Percentiles rank a stretch among this genome's conserved stretches.
These are phyloP conservation scores for Phytoseiulus persimilis DNA, from an alignment of 2,888 invertebrate genomes.

Conservation along the genomic window DNA sequence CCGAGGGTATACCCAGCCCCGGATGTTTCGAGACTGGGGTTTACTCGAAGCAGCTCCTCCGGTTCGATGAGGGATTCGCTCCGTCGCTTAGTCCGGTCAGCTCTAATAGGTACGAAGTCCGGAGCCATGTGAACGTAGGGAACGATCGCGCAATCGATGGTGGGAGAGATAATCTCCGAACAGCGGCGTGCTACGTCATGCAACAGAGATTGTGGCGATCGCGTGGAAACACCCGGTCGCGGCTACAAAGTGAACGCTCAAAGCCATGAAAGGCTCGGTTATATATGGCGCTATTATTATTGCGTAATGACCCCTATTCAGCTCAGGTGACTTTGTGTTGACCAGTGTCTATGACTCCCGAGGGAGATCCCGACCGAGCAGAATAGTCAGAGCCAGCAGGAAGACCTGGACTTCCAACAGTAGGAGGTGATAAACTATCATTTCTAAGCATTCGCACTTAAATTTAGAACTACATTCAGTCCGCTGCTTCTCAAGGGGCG, in stretches of 20 bases:
- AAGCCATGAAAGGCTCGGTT: neutral
- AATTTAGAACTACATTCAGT: neutral
- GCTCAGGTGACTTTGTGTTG: neutral
- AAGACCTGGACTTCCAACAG: neutral
- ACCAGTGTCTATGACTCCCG: neutral
- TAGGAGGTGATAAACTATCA: neutral
- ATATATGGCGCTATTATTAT: neutral
- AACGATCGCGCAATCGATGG: neutral
- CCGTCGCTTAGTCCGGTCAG: neutral
- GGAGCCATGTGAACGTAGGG: neutral
- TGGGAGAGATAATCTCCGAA: neutral
- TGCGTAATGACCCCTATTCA: neutral
- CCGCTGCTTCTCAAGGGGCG: neutral
- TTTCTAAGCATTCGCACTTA: neutral
- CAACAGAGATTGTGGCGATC: neutral
- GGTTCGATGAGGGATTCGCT: too few species aligned
- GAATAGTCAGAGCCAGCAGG: neutral
- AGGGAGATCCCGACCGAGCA: neutral
- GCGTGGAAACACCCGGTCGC: neutral
- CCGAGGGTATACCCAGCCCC: neutral
- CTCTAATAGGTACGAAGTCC: neutral
- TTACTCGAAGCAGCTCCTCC: neutral
- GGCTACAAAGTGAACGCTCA: neutral
- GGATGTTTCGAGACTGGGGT: neutral
- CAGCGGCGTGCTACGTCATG: neutral